A percentile compares a stretch with the other conserved stretches of the same genome.
phyloP scores from a whole-genome alignment of 2,888 invertebrate species.

The Diabrotica balteata region DNA sequence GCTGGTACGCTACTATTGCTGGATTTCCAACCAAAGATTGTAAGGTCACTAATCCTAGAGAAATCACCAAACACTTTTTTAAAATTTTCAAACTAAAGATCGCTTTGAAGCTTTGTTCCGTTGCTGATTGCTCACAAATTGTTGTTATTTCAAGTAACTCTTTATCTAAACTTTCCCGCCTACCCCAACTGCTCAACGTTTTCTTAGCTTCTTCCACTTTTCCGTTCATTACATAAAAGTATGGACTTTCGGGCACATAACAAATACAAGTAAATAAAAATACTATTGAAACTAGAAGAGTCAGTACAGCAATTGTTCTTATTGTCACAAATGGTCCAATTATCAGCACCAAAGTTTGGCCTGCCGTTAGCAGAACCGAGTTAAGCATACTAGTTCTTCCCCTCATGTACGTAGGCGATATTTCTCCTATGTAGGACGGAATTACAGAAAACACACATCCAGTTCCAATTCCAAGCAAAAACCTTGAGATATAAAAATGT shows the following conservation, averaged over 20 bases:
- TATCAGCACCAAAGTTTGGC: constrained; percentile 36
- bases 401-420: constrained; percentile 79
- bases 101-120: constrained; percentile 24
- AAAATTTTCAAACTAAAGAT: constrained; percentile 33
- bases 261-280: constrained; percentile 40
- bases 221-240: constrained; percentile 34
- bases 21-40: constrained; percentile 69
- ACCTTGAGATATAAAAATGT: constrained; percentile 63
- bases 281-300: constrained; percentile 35
- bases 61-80: constrained; percentile 55
- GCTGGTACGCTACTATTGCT: constrained; percentile 78
- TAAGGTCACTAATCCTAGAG: constrained; percentile 49
- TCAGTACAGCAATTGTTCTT: constrained; percentile 37
- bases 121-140: constrained; percentile 35
- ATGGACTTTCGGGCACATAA: constrained; percentile 45
- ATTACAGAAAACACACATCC: constrained; percentile 75
- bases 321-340: constrained; percentile 45
- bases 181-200: constrained; percentile 67
- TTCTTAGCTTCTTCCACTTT: constrained; percentile 67
- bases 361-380: constrained; percentile 36
- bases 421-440: constrained; percentile 88
- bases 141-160: constrained; percentile 40
- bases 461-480: constrained; percentile 69
- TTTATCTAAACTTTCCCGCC: constrained; percentile 32
- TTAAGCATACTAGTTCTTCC: constrained; percentile 60